Evolutionary conservation across 2,888 invertebrate species (phyloP).

Genomic region (Pseudococcus longispinus): DNA sequence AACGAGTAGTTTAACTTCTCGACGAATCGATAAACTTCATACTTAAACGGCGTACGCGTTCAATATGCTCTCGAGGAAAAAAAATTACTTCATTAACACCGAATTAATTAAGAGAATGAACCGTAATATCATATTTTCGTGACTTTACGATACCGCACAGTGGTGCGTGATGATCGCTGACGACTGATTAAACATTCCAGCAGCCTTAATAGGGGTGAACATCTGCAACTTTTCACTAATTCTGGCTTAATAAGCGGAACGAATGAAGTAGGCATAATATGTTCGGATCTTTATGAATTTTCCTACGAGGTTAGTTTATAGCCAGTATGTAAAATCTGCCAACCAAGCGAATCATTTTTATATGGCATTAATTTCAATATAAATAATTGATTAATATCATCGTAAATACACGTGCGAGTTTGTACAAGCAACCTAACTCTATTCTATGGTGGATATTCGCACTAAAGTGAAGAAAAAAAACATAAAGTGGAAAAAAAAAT

Average conservation of each 20-base stretch:
- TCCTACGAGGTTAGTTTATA: neutral
- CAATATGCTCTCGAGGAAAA: neutral
- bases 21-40: neutral
- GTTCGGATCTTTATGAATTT: neutral
- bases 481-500: neutral
- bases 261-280: slow-evolving; percentile 21
- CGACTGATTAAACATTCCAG: slow-evolving; percentile 35
- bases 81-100: neutral
- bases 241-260: slow-evolving; percentile 39
- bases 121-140: slow-evolving; percentile 14
- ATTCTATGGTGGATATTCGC: no score
- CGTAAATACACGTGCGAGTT: no score
- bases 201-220: slow-evolving; percentile 41
- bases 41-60: neutral
- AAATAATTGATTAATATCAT: no score
- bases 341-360: neutral
- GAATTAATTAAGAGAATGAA: slow-evolving; percentile 30
- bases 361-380: no score
- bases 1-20: neutral
- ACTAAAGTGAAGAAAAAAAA: neutral
- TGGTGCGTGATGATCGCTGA: slow-evolving; percentile 20
- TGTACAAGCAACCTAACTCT: no score
- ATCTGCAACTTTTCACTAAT: slow-evolving; percentile 46
- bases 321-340: neutral
- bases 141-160: neutral